Conservation (phyloP, 2,113 vertebrate species). For the Macrotus californicus region DNA sequence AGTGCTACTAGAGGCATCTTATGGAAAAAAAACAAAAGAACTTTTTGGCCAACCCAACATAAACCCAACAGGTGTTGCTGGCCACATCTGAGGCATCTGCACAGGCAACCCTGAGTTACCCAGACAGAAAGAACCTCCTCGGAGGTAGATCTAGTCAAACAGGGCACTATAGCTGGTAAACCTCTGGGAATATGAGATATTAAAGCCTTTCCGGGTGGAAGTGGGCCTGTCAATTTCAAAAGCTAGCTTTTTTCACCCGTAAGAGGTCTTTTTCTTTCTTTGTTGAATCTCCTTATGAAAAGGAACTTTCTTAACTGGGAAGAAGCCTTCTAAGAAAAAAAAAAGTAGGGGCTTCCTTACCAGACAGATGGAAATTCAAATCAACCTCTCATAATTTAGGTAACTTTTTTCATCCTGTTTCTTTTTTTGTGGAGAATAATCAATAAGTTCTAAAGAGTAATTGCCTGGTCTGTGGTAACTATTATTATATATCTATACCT, state of each 20-base stretch:
- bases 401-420: neutral
- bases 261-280: neutral
- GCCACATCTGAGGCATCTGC: neutral
- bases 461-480: neutral
- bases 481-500: neutral
- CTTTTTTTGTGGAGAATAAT: neutral
- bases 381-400: neutral
- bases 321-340: neutral
- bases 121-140: neutral
- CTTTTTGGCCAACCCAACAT: too few species aligned
- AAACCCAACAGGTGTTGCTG: neutral
- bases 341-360: neutral
- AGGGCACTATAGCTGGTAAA: neutral
- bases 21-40: too few species aligned
- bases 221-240: neutral
- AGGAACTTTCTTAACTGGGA: neutral
- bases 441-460: neutral
- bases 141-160: neutral
- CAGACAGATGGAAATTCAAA: neutral
- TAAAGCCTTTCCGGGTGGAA: neutral
- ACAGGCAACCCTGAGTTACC: neutral
- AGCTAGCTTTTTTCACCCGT: neutral
- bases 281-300: neutral
- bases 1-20: too few species aligned
- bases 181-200: neutral